Conservation (phyloP, 2,888 invertebrate genomes). For the Octodonta nipae region DNA sequence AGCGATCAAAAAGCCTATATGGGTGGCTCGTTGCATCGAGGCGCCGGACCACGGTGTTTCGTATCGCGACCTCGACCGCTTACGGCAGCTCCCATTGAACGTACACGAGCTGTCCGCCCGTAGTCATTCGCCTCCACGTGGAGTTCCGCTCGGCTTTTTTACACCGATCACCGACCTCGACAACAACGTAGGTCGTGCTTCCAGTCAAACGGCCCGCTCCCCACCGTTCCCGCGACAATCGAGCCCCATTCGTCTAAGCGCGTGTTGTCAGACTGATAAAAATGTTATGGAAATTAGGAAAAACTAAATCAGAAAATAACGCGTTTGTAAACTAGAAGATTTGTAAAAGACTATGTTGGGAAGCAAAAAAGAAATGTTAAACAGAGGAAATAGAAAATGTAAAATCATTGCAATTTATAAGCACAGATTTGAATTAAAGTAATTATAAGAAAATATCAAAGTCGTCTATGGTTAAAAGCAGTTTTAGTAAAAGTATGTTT, state of each 20-base stretch:
- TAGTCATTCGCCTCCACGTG: constrained; percentile 41
- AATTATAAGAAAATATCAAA: too few relatives aligned
- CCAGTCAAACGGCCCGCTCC: constrained; percentile 33
- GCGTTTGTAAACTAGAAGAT: constrained; percentile 5
- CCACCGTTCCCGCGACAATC: constrained; percentile 12
- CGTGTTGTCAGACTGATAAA: not conserved
- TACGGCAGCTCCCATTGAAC: constrained; percentile 31
- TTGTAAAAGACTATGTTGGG: constrained; percentile 3
- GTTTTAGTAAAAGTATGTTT: too few relatives aligned
- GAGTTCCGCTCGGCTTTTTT: constrained; percentile 32
- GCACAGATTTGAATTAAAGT: too few relatives aligned
- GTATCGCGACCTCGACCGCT: constrained; percentile 7
- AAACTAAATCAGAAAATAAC: too few relatives aligned
- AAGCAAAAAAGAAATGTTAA: not conserved
- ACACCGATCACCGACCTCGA: constrained; percentile 50
- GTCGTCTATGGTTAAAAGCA: too few relatives aligned
- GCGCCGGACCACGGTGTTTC: constrained; percentile 41
- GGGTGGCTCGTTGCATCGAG: constrained; percentile 36
- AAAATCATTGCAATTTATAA: too few relatives aligned
- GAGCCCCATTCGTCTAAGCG: constrained; percentile 4
- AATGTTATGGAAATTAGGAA: constrained; percentile 1
- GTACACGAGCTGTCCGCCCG: constrained; percentile 41
- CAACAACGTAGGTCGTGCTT: constrained; percentile 46
- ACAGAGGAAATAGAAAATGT: too few relatives aligned
- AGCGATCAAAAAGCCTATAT: constrained; percentile 23